phyloP scores from a whole-genome alignment of 2,888 invertebrate species.

The Norana najaformis region DNA sequence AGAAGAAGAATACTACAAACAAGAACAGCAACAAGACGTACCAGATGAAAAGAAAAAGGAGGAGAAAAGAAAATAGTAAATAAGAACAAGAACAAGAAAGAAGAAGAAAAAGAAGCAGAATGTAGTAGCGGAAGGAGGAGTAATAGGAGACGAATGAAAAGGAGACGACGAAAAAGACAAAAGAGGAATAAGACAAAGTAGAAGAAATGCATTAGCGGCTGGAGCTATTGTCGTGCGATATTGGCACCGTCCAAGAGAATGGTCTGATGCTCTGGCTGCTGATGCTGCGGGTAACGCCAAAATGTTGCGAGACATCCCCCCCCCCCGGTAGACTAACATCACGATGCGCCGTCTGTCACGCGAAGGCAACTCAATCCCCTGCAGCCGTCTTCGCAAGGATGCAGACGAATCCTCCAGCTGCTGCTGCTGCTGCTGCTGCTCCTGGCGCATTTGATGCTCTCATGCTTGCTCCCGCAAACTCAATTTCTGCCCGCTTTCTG shows the following conservation, averaged over 20 bases:
- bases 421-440: background rate
- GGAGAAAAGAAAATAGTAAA: too few relatives aligned
- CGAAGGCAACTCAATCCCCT: background rate
- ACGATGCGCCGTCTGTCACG: background rate
- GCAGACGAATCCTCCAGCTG: background rate
- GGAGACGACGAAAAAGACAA: background rate
- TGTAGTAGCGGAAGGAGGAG: too few relatives aligned
- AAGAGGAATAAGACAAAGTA: too few relatives aligned
- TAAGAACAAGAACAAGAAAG: too few relatives aligned
- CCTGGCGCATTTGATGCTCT: background rate
- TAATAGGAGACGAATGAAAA: background rate
- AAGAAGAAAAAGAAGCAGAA: too few relatives aligned
- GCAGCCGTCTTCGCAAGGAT: background rate
- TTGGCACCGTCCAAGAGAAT: background rate
- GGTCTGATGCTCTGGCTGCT: background rate
- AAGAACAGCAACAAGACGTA: background rate
- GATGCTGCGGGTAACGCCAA: background rate
- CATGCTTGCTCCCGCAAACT: conserved; percentile 24
- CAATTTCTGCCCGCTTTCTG: conserved; percentile 27
- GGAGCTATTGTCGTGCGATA: background rate
- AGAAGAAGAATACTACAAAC: background rate
- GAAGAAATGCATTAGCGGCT: too few relatives aligned
- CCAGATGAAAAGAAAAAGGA: background rate
- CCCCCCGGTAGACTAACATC: background rate
- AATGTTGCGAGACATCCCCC: background rate